Base-by-base conservation (phyloP, 2,888 invertebrate species). In the Ectemnius continuus region DNA sequence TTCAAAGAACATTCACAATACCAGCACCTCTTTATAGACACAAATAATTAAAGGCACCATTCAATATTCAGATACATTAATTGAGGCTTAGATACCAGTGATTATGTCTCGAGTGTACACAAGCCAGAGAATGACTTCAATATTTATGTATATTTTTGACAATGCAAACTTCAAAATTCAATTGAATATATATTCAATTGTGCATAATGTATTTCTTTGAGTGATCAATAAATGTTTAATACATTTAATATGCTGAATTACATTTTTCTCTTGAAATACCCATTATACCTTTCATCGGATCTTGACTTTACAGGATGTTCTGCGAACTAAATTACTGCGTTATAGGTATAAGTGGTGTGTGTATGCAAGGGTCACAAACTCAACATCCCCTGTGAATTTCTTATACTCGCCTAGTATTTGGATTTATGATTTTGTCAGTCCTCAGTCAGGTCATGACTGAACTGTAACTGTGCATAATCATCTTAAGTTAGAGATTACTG, bases 161-260 rank as follows among this genome's bases (percentile, higher is more conserved):
- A 4, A 69, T 75, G 68, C 72, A 72, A 65, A 56, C 47, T 23
- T 46, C 60, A 62, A 67, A 69, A 48, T 58, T 72, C 63, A 58
- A 46, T 26, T 52, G 58, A 61, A 28, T 58, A 14, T 52, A 52
- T 52, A 16, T 14, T 16, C 13, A 14, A 52, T 56, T 65, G 28
- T 20, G 56, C 26, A 18, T 20, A 61, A 78, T 82, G 83, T 82
- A 83, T 45, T 75, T 64, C 52, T 58, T 69, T 60, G 75, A 69
- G 56, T 73, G 61, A 73, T 79, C 62, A 82, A 83, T 83, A 83
- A 83, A 83, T 48, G 16, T 77, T 26, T 75, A 62, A 70, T 72
- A 46, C 73, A 62, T 13, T 77, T 62, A 36, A 46, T 70, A 73
- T 61, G 45, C 13, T 66, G 75, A 74, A 73, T 73, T 82, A 76